Conservation (phyloP, 2,888 invertebrate genomes). For the Drosophila parthenogenetica region DNA sequence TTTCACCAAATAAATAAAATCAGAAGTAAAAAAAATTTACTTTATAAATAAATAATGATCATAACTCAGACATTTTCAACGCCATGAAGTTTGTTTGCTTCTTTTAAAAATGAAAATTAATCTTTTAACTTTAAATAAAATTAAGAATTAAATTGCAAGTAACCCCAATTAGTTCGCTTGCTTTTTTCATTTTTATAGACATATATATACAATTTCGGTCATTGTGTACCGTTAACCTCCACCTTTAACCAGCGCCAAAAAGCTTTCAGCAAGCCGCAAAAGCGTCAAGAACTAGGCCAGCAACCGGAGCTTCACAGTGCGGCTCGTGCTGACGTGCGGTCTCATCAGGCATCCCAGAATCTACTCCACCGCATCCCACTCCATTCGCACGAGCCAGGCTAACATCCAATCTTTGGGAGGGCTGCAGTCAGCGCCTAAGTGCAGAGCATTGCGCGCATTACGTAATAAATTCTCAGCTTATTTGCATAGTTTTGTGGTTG, state of each 20-base stretch:
- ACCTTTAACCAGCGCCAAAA: slow-evolving; percentile 55
- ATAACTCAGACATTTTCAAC: background rate
- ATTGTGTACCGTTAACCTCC: slow-evolving; percentile 46
- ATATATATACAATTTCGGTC: slow-evolving; percentile 25
- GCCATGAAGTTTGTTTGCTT: background rate
- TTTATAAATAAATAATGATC: no score
- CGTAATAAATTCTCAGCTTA: slow-evolving; percentile 79
- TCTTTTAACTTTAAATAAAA: slow-evolving; percentile 46
- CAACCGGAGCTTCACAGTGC: slow-evolving; percentile 34
- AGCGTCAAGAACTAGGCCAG: slow-evolving; percentile 66
- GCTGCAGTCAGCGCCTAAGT: slow-evolving; percentile 43
- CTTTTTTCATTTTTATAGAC: slow-evolving; percentile 10
- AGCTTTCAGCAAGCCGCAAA: slow-evolving; percentile 65
- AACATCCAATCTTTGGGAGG: slow-evolving; percentile 15
- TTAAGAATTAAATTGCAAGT: slow-evolving; percentile 40
- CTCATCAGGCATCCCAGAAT: slow-evolving; percentile 39
- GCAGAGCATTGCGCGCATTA: slow-evolving; percentile 73
- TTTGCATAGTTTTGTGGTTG: slow-evolving; percentile 80
- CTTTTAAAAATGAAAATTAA: slow-evolving; percentile 22
- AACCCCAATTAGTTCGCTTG: slow-evolving; percentile 43
- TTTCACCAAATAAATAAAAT: no score
- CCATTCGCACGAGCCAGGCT: slow-evolving; percentile 7
- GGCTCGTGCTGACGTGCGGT: slow-evolving; percentile 68
- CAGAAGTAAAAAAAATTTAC: no score
- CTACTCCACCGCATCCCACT: background rate